Percentiles rank a stretch among this genome's conserved stretches.
phyloP scores from a whole-genome alignment of 64 coral and sea anemone species.

The Actinia equina region DNA sequence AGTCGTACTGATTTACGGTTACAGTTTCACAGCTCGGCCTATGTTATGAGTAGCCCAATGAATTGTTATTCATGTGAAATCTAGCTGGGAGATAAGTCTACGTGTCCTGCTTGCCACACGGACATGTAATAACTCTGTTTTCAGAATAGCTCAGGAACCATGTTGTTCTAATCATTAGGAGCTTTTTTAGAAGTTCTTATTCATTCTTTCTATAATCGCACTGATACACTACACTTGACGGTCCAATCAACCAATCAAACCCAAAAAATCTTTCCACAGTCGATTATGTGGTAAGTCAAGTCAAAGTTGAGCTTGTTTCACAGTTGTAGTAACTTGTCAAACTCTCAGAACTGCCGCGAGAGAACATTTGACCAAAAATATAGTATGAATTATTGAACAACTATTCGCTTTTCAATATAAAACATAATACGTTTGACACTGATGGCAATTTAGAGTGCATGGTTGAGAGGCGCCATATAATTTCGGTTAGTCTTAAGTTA shows the following conservation, averaged over 20 bases:
- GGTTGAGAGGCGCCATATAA: background rate
- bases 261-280: too few species aligned
- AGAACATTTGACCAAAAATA: background rate
- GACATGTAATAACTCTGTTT: too few species aligned
- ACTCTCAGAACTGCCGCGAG: background rate
- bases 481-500: background rate
- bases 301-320: background rate
- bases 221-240: too few species aligned
- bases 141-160: too few species aligned
- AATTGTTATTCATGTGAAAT: background rate
- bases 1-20: too few species aligned
- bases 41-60: background rate
- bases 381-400: background rate
- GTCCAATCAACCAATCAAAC: too few species aligned
- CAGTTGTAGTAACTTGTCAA: background rate
- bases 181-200: too few species aligned
- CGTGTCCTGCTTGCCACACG: too few species aligned
- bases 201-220: too few species aligned
- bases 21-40: background rate
- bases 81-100: background rate
- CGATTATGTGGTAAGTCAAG: too few species aligned
- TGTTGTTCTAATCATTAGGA: too few species aligned
- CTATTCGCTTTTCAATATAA: background rate
- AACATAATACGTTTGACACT: background rate
- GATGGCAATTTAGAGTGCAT: background rate